Conservation (phyloP, 1,140 invertebrate genomes). For the Scaptomyza hsui region DNA sequence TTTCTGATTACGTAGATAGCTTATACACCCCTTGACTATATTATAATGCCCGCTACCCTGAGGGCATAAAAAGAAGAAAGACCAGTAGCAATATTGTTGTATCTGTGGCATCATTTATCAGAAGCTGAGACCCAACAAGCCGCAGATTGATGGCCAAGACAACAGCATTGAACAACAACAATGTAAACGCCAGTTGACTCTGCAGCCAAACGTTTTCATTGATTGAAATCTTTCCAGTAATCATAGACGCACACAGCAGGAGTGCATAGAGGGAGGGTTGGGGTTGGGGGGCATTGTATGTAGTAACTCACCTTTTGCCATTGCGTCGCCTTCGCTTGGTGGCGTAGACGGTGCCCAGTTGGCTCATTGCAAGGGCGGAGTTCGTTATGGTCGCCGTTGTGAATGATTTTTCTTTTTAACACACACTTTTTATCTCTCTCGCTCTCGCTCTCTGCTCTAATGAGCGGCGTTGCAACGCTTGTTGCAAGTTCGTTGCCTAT, state of each 20-base stretch:
- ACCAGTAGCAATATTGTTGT: constrained; percentile 36
- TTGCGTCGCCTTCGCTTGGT: constrained; percentile 96
- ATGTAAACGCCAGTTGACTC: constrained; percentile 39
- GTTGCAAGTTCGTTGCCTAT: constrained; percentile 29
- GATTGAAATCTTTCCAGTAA: constrained; percentile 74
- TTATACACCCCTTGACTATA: not conserved
- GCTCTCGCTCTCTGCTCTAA: not conserved
- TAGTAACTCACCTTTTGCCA: constrained; percentile 93
- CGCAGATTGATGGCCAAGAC: constrained; percentile 63
- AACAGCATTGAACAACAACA: constrained; percentile 13
- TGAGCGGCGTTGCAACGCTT: constrained; percentile 18
- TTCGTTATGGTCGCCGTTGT: constrained; percentile 84
- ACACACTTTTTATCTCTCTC: constrained; percentile 38
- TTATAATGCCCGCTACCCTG: not conserved
- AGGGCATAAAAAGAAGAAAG: not conserved
- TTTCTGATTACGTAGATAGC: not conserved
- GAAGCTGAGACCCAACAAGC: constrained; percentile 38
- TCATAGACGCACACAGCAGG: constrained; percentile 40
- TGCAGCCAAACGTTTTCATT: constrained; percentile 54
- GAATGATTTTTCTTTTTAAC: constrained; percentile 71
- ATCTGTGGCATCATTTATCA: constrained; percentile 53
- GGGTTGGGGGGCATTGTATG: constrained; percentile 4
- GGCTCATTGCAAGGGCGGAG: constrained; percentile 88
- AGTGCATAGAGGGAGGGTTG: not conserved
- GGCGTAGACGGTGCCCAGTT: constrained; percentile 96